Conservation (phyloP, 2,888 invertebrate species). For the Eristalinus aeneus region DNA sequence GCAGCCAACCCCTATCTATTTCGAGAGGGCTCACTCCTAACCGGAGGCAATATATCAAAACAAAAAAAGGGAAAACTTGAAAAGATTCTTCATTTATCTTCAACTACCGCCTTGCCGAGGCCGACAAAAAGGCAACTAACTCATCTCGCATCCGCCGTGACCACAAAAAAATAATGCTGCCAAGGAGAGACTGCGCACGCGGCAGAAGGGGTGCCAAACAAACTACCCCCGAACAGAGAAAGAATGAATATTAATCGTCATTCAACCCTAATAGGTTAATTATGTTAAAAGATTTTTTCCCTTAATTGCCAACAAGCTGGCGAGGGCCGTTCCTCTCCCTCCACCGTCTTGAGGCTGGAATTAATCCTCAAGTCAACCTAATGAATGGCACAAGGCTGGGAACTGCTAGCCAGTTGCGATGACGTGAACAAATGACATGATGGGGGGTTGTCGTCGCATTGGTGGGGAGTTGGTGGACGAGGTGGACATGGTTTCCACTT, state of each 20-base stretch:
- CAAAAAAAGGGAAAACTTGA: background rate
- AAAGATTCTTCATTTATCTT: background rate
- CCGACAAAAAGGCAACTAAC: background rate
- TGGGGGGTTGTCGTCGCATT: background rate
- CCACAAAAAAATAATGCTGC: background rate
- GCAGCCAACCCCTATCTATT: background rate
- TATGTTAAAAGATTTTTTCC: slow-evolving; percentile 29
- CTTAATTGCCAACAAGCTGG: slow-evolving; percentile 29
- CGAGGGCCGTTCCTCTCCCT: background rate
- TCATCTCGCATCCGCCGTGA: background rate
- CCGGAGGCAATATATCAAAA: background rate
- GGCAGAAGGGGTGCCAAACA: background rate
- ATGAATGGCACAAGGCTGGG: background rate
- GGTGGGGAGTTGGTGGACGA: background rate
- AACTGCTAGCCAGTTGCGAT: background rate
- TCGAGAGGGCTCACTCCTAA: background rate
- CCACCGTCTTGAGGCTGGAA: background rate
- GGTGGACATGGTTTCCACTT: too few species aligned
- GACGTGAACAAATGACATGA: slow-evolving; percentile 40
- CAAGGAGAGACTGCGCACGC: background rate
- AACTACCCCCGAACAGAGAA: background rate
- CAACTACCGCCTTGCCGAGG: background rate
- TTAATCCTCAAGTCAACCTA: background rate
- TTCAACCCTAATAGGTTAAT: slow-evolving; percentile 43
- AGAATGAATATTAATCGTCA: slow-evolving; percentile 4